Evolutionary conservation across 2,888 invertebrate genomes (phyloP), one percentile per base, ranked within the genome.

Genomic region (Mythimna lalbum): DNA sequence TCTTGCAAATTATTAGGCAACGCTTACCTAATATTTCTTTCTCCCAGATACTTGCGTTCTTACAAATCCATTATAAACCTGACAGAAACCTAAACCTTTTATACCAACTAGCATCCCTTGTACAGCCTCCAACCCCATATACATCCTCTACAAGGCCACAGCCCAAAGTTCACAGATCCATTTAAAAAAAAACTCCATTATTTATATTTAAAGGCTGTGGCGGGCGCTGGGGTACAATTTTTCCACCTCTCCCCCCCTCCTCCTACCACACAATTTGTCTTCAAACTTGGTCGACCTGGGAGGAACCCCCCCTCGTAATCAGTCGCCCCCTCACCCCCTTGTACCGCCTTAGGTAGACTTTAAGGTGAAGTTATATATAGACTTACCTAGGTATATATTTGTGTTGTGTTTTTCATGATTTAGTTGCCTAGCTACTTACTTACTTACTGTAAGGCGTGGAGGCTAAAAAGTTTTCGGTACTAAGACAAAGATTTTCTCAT

Each of bases 201-300:
- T 90, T 88, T 90, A 89, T 90, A 89, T 91, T 90, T 89, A 88
- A 89, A 89, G 88, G 84, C 78, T 86, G 87, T 87, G 89, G 90
- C 86, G 85, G 87, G 89, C 87, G 88, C 90, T 87, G 91, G 66
- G 86, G 87, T 91, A 92, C 92, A 92, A 93, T 93, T 93, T 93
- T 92, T 91, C 87, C 83, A 83, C 85, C 76, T 33, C 81, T 12
- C 50, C 27, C 27, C 27, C 55, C 66, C 67, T 70, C 73, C 84
- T 74, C 73, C 85, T 82, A 68, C 87, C 84, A 87, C 87, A 90
- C 92, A 93, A 92, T 93, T 92, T 92, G 92, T 94, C 93, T 93
- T 93, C 89, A 91, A 92, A 91, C 90, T 92, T 90, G 90, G 86
- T 82, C 91, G 91, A 91, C 92, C 92, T 91, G 91, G 87, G 90